Conservation (phyloP, 2,888 invertebrate genomes). For the Cryptocheilus praepositus region DNA sequence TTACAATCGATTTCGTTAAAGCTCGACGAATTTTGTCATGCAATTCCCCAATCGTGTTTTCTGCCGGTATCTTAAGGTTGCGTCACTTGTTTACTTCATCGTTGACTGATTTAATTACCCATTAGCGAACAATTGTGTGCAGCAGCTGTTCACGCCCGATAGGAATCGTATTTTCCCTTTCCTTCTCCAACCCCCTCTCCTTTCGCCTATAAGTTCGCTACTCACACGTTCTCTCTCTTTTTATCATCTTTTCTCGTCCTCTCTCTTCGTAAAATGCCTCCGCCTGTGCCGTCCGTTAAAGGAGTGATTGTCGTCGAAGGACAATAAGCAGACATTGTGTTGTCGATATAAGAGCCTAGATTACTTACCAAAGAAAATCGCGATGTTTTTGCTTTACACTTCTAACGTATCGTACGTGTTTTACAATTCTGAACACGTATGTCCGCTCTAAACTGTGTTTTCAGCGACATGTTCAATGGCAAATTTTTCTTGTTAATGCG, state of each 20-base stretch:
- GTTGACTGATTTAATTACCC: conserved; percentile 36
- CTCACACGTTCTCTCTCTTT: conserved; percentile 7
- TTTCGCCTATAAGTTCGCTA: background rate
- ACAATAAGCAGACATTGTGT: conserved; percentile 7
- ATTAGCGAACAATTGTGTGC: conserved; percentile 30
- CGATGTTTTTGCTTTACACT: background rate
- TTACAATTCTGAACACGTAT: no score
- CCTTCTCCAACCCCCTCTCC: background rate
- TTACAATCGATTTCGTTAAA: conserved; percentile 4
- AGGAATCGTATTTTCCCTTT: conserved; percentile 4
- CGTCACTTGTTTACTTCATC: conserved; percentile 38
- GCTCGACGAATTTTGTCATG: background rate
- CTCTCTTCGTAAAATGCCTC: no score
- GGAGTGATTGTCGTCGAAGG: conserved; percentile 4
- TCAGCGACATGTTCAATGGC: no score
- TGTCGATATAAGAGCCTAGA: conserved; percentile 13
- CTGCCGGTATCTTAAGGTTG: conserved; percentile 30
- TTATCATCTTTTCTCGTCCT: background rate
- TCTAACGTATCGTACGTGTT: background rate
- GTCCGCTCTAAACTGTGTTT: no score
- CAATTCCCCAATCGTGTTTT: conserved; percentile 18
- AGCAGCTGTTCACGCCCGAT: conserved; percentile 10
- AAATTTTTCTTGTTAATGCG: no score
- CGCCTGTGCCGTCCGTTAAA: no score
- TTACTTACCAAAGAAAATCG: background rate